Evolutionary conservation across 2,888 invertebrate species (phyloP).

Genomic region (Watsonalla binaria): DNA sequence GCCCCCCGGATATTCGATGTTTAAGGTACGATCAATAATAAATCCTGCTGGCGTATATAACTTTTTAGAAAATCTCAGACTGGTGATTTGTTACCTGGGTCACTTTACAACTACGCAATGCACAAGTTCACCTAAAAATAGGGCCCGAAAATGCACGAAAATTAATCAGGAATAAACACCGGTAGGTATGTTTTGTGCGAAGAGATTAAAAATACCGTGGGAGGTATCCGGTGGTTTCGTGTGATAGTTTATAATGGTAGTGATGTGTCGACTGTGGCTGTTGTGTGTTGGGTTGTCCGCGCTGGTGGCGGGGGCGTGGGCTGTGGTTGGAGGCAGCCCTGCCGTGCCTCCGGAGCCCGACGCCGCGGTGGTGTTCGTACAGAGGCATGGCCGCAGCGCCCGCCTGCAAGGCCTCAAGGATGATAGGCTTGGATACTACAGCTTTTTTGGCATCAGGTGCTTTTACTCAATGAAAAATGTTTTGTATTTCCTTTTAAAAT

Average conservation of each 20-base stretch:
- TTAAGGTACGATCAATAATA: too few species aligned
- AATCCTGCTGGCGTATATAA: too few species aligned
- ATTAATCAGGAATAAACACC: not conserved
- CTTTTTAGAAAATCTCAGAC: too few species aligned
- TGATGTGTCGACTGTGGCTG: constrained; percentile 38
- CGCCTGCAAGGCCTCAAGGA: constrained; percentile 82
- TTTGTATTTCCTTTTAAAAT: too few species aligned
- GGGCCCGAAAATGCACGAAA: too few species aligned
- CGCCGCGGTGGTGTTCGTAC: constrained; percentile 84
- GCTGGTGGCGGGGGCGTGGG: constrained; percentile 15
- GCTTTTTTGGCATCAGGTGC: constrained; percentile 85
- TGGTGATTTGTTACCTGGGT: too few species aligned
- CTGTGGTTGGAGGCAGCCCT: constrained; percentile 83
- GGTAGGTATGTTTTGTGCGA: not conserved
- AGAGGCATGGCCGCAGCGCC: constrained; percentile 80
- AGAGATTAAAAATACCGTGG: constrained; percentile 15
- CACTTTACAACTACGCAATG: too few species aligned
- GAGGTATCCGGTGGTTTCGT: constrained; percentile 22
- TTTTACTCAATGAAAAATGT: too few species aligned
- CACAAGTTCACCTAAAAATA: too few species aligned
- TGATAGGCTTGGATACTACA: constrained; percentile 80
- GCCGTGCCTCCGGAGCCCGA: constrained; percentile 83
- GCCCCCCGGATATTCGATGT: too few species aligned
- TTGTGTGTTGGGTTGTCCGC: constrained; percentile 25
- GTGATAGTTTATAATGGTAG: constrained; percentile 20